Base-by-base conservation (phyloP, 1,140 invertebrate genomes). In the Hylaeus anthracinus region DNA sequence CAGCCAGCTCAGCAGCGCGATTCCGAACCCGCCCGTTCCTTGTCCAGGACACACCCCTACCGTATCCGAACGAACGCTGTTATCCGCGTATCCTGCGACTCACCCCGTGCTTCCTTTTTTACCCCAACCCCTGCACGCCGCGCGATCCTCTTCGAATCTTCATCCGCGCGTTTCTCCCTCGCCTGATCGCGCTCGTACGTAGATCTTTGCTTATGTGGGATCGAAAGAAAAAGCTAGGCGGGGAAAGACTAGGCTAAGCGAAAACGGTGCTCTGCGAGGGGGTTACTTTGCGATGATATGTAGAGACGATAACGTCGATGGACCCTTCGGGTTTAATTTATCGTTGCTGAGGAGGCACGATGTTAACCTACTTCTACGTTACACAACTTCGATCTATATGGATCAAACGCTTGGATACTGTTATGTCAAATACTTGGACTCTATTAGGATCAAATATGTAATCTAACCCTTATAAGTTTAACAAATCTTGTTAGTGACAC, bases 11-110 rank as follows among this genome's bases (percentile, higher is more conserved):
- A 93, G 92, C 92, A 92, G 87, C 84, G 90, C 90, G 90, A 91
- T 88, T 87, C 82, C 86, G 89, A 93, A 83, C 91, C 92, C 93
- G 93, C 93, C 93, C 90, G 92, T 93, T 93, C 92, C 93, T 93
- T 93, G 93, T 93, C 90, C 87, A 88, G 91, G 92, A 93, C 93
- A 93, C 93, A 93, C 93, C 93, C 92, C 91, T 88, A 86, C 92
- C 92, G 92, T 94, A 94, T 93, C 90, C 91, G 72, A 82, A 81
- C 71, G 86, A 89, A 86, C 88, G 85, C 90, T 90, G 88, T 91
- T 92, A 90, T 88, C 84, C 90, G 88, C 90, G 87, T 86, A 88
- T 90, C 79, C 86, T 88, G 87, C 86, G 85, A 89, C 64, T 88
- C 86, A 75, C 86, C 79, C 81, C 70, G 61, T 82, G 58, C 81